Evolutionary conservation across 2,113 vertebrate genomes (phyloP), one percentile per base, ranked within the genome.

Genomic region (Melanotaenia duboulayi): DNA sequence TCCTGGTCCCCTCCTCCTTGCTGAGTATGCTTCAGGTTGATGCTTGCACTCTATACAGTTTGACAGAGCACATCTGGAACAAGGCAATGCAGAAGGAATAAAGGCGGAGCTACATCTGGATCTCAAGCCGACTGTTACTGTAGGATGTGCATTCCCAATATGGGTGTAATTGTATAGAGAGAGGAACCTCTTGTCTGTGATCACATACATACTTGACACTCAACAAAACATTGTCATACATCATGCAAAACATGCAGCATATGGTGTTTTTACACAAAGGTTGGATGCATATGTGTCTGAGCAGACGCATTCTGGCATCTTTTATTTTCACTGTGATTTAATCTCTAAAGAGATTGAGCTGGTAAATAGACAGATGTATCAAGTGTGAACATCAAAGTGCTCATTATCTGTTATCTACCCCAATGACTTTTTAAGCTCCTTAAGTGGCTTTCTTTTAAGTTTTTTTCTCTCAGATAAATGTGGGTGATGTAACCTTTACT

Each of bases 11-110:
- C 72, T 68, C 46, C 72, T 82, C 42, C 60, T 23, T 57, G 39
- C 25, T 24, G n/a, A 76, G 57, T 70, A 37, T 49, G 61, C 8
- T 82, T 70, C 4, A 57, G 64, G 46, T 74, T 52, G 57, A 64
- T 6, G 42, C 65, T 73, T 49, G 35, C 40, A 65, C 37, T 22
- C 54, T 69, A 72, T 49, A 37, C 70, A 55, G 65, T 60, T 82
- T 60, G 56, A 62, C 52, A 14, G 57, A 81, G 82, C 76, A 87
- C 87, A 91, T 90, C 84, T 90, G 83, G 87, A 91, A 83, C 46
- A 49, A 82, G 73, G 79, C 79, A 81, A 78, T 58, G 64, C 78
- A 52, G 66, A 73, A 35, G 2, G 20, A 37, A 58, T 22, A 60
- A 74, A 77, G 80, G 83, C 11, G 57, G 71, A 56, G 54, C 56